These are phyloP conservation scores for Nomada flava DNA, from an alignment of 2,888 invertebrate species.

Conservation along the genomic window DNA sequence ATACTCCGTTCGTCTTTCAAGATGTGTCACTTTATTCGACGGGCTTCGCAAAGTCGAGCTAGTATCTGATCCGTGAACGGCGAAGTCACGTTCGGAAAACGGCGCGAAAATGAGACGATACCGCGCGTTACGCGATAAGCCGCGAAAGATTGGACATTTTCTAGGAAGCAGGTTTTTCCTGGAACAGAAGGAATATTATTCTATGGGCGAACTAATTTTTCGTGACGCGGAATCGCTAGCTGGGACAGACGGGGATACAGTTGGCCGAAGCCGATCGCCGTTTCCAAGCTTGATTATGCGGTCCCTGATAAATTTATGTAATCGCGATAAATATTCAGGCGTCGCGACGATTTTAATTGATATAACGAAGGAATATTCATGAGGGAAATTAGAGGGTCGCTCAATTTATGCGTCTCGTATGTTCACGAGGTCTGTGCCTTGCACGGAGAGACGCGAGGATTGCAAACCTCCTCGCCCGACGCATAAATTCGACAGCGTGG, in stretches of 20 bases:
- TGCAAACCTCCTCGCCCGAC: slow-evolving; percentile 31
- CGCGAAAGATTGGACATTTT: slow-evolving; percentile 7
- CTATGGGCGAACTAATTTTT: neutral
- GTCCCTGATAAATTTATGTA: slow-evolving; percentile 52
- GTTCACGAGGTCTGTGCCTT: slow-evolving; percentile 23
- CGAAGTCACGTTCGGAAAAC: neutral
- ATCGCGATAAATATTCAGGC: slow-evolving; percentile 56
- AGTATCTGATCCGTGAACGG: neutral
- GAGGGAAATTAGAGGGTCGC: slow-evolving; percentile 52
- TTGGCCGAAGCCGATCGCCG: slow-evolving; percentile 4
- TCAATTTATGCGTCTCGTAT: slow-evolving; percentile 55
- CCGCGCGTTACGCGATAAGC: slow-evolving; percentile 4
- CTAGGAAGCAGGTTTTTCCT: neutral
- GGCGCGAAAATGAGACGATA: neutral
- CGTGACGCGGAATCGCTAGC: neutral
- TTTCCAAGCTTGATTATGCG: slow-evolving; percentile 30
- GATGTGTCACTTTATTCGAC: too few species aligned
- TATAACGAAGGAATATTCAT: slow-evolving; percentile 62
- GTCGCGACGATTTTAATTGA: slow-evolving; percentile 56
- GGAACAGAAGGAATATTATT: neutral
- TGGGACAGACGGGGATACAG: too few species aligned
- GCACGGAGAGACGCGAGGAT: slow-evolving; percentile 35
- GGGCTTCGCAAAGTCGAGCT: neutral
- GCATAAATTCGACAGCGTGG: slow-evolving; percentile 33
- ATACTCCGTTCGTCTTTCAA: neutral